Evolutionary conservation across 2,113 vertebrate species (phyloP).

Genomic region (Perca flavescens): DNA sequence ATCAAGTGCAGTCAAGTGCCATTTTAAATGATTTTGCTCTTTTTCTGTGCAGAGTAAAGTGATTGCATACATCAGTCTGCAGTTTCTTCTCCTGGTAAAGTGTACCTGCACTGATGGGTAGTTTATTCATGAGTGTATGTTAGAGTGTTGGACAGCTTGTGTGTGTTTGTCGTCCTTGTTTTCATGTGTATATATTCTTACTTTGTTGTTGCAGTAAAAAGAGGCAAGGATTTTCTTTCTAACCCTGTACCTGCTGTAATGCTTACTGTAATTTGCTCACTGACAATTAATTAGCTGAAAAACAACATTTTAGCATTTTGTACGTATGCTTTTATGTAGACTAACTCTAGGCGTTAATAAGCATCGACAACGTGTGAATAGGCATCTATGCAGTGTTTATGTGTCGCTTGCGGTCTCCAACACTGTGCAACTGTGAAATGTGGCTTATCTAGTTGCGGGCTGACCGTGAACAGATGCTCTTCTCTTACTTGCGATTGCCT

Average conservation of each 20-base stretch:
- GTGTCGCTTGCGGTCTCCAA: constrained; percentile 38
- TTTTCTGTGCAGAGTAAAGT: constrained; percentile 65
- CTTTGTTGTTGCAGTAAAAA: constrained; percentile 23
- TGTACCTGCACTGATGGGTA: constrained; percentile 57
- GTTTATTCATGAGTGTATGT: constrained; percentile 63
- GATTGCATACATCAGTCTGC: constrained; percentile 72
- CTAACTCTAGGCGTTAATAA: constrained; percentile 13
- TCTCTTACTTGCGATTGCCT: constrained; percentile 73
- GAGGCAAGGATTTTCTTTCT: not conserved
- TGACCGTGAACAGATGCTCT: constrained; percentile 78
- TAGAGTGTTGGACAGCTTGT: constrained; percentile 29
- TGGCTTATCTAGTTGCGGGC: constrained; percentile 49
- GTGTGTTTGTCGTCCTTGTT: constrained; percentile 25
- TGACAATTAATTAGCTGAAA: constrained; percentile 15
- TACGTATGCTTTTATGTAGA: constrained; percentile 18
- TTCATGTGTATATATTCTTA: constrained; percentile 7
- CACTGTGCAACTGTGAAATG: constrained; percentile 54
- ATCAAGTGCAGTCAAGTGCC: constrained; percentile 73
- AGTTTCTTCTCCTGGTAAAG: constrained; percentile 58
- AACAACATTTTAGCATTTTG: not conserved
- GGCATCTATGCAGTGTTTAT: constrained; percentile 23
- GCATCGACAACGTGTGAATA: not conserved
- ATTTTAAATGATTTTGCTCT: constrained; percentile 74
- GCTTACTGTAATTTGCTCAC: constrained; percentile 4
- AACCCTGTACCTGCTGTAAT: not conserved